Conservation (phyloP, 2,888 invertebrate genomes). For the Agrypnus murinus region DNA sequence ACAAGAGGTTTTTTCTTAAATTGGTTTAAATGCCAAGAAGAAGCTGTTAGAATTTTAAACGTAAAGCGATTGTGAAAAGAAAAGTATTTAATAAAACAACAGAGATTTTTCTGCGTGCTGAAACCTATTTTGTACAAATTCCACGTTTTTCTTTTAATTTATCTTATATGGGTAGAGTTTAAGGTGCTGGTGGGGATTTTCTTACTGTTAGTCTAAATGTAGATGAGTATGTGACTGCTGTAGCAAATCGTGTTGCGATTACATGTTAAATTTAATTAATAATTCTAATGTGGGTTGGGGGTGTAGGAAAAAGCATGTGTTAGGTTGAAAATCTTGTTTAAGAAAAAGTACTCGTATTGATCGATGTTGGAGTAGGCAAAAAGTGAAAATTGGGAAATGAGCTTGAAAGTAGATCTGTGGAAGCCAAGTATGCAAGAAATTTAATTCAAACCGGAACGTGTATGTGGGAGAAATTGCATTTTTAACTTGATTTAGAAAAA, state of each 20-base stretch:
- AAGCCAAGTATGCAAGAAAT: constrained; percentile 35
- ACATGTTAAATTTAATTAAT: constrained; percentile 20
- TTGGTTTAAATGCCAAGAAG: not conserved
- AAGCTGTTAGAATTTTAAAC: not conserved
- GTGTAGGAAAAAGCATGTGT: no score
- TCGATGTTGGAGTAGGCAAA: not conserved
- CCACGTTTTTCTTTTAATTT: constrained; percentile 20
- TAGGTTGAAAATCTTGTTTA: no score
- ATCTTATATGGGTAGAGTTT: not conserved
- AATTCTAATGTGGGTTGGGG: no score
- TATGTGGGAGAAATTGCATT: constrained; percentile 18
- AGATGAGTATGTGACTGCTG: constrained; percentile 16
- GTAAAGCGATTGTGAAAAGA: not conserved
- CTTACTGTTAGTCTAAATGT: not conserved
- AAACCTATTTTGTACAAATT: constrained; percentile 2
- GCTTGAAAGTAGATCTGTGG: constrained; percentile 10
- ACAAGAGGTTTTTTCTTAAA: not conserved
- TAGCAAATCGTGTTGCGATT: constrained; percentile 9
- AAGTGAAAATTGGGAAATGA: constrained; percentile 16
- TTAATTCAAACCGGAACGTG: constrained; percentile 13
- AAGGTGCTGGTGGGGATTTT: constrained; percentile 20
- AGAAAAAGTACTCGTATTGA: no score
- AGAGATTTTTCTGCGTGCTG: not conserved
- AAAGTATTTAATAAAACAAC: constrained; percentile 3
- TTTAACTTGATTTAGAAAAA: constrained; percentile 12